These are phyloP conservation scores for Diachrysia chrysitis DNA, from an alignment of 2,888 invertebrate genomes.

Conservation along the genomic window DNA sequence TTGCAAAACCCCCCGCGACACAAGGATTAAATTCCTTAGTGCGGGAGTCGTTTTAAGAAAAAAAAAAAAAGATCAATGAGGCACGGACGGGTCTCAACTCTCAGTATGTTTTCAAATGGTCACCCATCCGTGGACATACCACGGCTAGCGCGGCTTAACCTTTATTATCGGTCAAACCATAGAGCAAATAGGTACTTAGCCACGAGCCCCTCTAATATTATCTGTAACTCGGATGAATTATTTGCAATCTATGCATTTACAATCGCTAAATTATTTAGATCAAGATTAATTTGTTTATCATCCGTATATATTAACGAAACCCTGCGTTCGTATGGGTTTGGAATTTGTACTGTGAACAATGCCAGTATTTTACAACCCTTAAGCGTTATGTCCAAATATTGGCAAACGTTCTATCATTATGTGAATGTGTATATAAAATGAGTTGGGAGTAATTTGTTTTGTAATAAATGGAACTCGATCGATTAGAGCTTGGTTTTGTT, in stretches of 20 bases:
- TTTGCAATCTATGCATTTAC: conserved; percentile 22
- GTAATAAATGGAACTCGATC: neutral
- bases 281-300: neutral
- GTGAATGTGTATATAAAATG: neutral
- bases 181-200: too few relatives aligned
- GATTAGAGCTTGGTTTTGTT: neutral
- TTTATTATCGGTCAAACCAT: too few relatives aligned
- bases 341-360: neutral
- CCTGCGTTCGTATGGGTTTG: neutral
- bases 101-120: too few relatives aligned
- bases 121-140: too few relatives aligned
- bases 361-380: neutral
- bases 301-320: neutral
- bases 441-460: neutral
- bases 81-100: too few relatives aligned
- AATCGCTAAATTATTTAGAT: conserved; percentile 7
- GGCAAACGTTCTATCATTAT: neutral
- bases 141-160: too few relatives aligned
- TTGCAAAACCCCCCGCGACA: too few relatives aligned
- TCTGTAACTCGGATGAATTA: too few relatives aligned
- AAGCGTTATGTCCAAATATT: neutral
- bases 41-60: too few relatives aligned
- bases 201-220: too few relatives aligned
- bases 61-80: too few relatives aligned
- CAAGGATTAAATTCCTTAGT: too few relatives aligned